Evolutionary conservation across 2,797 vertebrate genomes (phyloP).

Genomic region (Thunnus albacares): DNA sequence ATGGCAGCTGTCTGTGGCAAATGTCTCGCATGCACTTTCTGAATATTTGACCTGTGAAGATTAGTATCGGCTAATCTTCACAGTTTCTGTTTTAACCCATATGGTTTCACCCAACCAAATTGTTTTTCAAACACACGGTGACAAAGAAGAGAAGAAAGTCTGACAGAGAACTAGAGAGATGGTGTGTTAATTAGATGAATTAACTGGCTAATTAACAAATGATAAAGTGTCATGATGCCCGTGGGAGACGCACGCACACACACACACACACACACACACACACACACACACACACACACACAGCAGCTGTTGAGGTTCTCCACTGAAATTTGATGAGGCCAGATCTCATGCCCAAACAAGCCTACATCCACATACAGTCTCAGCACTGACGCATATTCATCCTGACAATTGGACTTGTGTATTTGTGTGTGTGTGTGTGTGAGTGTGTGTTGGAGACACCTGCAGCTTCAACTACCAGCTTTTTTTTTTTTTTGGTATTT

Average conservation of each 20-base stretch:
- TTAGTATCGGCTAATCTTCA: background rate
- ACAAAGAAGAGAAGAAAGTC: slow-evolving; percentile 50
- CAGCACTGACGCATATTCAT: slow-evolving; percentile 7
- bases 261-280: slow-evolving; percentile 9
- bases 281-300: slow-evolving; percentile 12
- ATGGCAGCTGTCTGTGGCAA: background rate
- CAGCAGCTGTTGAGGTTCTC: slow-evolving; percentile 69
- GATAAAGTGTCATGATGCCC: slow-evolving; percentile 78
- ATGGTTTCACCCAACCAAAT: slow-evolving; percentile 31
- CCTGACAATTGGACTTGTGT: slow-evolving; percentile 7
- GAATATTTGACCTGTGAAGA: slow-evolving; percentile 24
- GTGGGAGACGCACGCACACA: slow-evolving; percentile 44
- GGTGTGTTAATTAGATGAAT: slow-evolving; percentile 78
- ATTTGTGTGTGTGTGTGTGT: slow-evolving; percentile 11
- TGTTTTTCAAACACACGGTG: slow-evolving; percentile 40
- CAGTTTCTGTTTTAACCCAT: slow-evolving; percentile 17
- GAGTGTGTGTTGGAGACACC: slow-evolving; percentile 1
- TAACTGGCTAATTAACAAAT: slow-evolving; percentile 81
- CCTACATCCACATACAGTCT: slow-evolving; percentile 13
- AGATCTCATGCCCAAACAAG: slow-evolving; percentile 48
- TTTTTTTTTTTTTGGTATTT: background rate
- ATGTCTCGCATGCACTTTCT: background rate
- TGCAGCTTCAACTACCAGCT: background rate
- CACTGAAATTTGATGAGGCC: slow-evolving; percentile 55
- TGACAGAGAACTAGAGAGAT: slow-evolving; percentile 65